These are phyloP conservation scores for Dilophus febrilis DNA, from an alignment of 2,888 invertebrate species.

Conservation along the genomic window DNA sequence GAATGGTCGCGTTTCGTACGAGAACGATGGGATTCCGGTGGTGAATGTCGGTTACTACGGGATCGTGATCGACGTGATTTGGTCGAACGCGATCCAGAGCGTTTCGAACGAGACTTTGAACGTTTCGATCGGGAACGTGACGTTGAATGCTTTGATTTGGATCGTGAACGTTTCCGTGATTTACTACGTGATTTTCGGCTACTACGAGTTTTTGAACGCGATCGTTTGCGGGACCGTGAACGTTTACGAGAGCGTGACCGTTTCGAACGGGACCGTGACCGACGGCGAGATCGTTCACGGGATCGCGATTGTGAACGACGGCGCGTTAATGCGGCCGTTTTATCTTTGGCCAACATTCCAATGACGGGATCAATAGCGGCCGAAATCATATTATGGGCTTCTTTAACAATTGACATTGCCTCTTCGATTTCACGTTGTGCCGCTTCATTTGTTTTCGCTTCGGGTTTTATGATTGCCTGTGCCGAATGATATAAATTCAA, in stretches of 20 bases:
- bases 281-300: slow-evolving; percentile 19
- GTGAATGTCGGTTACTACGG: slow-evolving; percentile 14
- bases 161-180: slow-evolving; percentile 40
- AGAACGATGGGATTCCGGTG: slow-evolving; percentile 13
- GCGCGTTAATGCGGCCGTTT: slow-evolving; percentile 34
- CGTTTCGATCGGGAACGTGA: slow-evolving; percentile 3
- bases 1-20: slow-evolving; percentile 17
- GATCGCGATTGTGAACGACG: slow-evolving; percentile 29
- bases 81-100: slow-evolving; percentile 20
- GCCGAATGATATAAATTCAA: slow-evolving; percentile 73
- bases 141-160: slow-evolving; percentile 32
- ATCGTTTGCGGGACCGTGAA: slow-evolving; percentile 47
- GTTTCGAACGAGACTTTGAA: slow-evolving; percentile 18
- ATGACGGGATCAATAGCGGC: slow-evolving; percentile 87
- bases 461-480: slow-evolving; percentile 80
- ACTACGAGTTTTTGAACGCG: slow-evolving; percentile 25
- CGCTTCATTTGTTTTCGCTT: slow-evolving; percentile 88
- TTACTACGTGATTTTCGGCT: slow-evolving; percentile 11
- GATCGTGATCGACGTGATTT: slow-evolving; percentile 25
- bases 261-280: slow-evolving; percentile 36
- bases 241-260: slow-evolving; percentile 40
- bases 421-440: slow-evolving; percentile 92
- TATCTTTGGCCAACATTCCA: slow-evolving; percentile 71
- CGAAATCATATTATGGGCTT: slow-evolving; percentile 86
- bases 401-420: slow-evolving; percentile 91